These are phyloP conservation scores for Steromphala cineraria DNA, from an alignment of 2,888 invertebrate genomes.

Conservation along the genomic window DNA sequence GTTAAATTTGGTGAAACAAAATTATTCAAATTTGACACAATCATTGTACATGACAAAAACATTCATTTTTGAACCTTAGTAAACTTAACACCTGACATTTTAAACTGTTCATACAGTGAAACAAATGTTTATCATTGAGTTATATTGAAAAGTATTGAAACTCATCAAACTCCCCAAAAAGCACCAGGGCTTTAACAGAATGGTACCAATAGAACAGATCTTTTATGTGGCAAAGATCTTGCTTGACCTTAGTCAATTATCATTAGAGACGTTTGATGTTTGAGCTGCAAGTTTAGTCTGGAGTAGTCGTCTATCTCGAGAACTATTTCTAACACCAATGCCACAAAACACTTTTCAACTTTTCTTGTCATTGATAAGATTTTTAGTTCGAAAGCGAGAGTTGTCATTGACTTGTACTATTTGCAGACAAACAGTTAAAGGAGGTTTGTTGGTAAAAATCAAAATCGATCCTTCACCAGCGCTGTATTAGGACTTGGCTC, in stretches of 20 bases:
- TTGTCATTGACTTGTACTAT: constrained; percentile 6
- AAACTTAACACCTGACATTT: too few relatives aligned
- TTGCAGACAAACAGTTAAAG: not conserved
- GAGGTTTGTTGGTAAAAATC: not conserved
- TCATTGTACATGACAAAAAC: too few relatives aligned
- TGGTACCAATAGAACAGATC: too few relatives aligned
- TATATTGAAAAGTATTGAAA: too few relatives aligned
- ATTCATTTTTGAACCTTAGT: too few relatives aligned
- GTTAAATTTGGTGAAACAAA: too few relatives aligned
- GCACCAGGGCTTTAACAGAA: too few relatives aligned
- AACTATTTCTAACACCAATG: not conserved
- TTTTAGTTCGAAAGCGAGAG: not conserved
- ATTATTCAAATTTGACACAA: too few relatives aligned
- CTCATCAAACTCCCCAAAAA: too few relatives aligned
- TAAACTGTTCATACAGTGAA: too few relatives aligned
- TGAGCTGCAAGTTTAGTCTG: not conserved
- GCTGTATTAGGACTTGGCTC: not conserved
- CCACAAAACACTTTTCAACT: not conserved
- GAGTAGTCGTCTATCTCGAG: not conserved
- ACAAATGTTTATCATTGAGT: too few relatives aligned
- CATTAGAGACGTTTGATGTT: not conserved
- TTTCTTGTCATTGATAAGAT: not conserved
- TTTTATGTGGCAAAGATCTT: too few relatives aligned
- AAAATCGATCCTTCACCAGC: not conserved
- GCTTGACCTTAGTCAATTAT: not conserved